A percentile compares a stretch with the other conserved stretches of the same genome.
Conservation (phyloP, 2,113 vertebrate genomes). For the Callospermophilus lateralis region DNA sequence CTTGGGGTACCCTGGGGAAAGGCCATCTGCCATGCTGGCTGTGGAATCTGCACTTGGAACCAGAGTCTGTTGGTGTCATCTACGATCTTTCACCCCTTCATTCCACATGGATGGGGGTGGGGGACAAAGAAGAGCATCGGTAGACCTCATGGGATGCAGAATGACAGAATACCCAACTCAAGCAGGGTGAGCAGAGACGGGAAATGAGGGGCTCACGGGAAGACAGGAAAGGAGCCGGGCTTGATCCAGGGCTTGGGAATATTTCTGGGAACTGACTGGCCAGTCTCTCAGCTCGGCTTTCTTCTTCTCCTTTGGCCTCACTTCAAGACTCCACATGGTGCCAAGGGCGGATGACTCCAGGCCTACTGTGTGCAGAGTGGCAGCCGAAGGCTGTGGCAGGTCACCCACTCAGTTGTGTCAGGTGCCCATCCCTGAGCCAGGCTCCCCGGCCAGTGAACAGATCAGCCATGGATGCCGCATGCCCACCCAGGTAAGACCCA, state of each 20-base stretch:
- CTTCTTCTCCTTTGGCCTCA: neutral
- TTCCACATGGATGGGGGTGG: neutral
- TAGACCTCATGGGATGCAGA: neutral
- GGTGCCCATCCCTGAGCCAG: neutral
- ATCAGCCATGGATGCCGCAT: neutral
- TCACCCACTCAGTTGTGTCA: neutral
- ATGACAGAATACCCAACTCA: neutral
- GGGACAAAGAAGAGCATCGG: neutral
- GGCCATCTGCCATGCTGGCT: neutral
- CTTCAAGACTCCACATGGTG: neutral
- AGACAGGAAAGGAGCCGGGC: neutral
- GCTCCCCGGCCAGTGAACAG: neutral
- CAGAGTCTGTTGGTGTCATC: neutral
- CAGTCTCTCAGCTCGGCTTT: neutral
- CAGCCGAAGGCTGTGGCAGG: neutral
- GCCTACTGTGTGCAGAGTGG: neutral
- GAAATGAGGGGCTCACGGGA: neutral
- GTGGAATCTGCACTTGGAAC: neutral
- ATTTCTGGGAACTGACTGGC: neutral
- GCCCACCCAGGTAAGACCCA: neutral
- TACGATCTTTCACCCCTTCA: neutral
- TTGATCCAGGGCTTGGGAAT: neutral
- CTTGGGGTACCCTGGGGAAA: neutral
- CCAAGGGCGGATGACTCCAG: neutral
- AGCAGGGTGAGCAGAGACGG: neutral